Percentiles rank a stretch among this genome's conserved stretches.
These are phyloP conservation scores for Leucoraja ocellata DNA, from an alignment of 2,797 vertebrate genomes.

Conservation along the genomic window DNA sequence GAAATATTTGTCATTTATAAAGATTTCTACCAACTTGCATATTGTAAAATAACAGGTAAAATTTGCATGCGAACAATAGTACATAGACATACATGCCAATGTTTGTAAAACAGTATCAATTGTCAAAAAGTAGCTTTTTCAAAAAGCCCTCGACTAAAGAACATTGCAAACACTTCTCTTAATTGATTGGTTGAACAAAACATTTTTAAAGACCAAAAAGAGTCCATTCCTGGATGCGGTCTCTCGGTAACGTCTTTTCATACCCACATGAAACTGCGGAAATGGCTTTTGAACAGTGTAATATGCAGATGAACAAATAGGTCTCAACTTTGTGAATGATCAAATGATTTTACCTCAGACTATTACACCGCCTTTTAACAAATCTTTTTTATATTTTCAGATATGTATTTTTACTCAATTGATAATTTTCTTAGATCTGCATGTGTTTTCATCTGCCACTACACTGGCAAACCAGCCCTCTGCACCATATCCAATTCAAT, in stretches of 20 bases:
- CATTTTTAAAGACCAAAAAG: not conserved
- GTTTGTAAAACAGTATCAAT: conserved; percentile 13
- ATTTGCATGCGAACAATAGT: conserved; percentile 34
- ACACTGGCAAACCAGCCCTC: conserved; percentile 20
- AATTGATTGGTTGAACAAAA: conserved; percentile 14
- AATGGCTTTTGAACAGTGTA: conserved; percentile 28
- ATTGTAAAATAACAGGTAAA: conserved; percentile 24
- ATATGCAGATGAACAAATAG: conserved; percentile 33
- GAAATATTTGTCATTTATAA: conserved; percentile 44
- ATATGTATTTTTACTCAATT: conserved; percentile 38
- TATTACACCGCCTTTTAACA: conserved; percentile 35
- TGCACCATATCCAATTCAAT: not conserved
- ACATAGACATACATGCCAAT: conserved; percentile 36
- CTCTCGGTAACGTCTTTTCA: not conserved
- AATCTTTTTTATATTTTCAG: conserved; percentile 35
- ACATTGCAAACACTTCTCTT: not conserved
- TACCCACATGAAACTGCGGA: not conserved
- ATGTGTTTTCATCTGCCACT: conserved; percentile 15
- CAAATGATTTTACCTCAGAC: conserved; percentile 34
- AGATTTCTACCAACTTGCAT: conserved; percentile 40
- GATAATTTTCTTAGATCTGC: conserved; percentile 35
- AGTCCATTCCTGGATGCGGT: conserved; percentile 1
- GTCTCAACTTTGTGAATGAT: conserved; percentile 25
- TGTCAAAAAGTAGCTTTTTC: conserved; percentile 25
- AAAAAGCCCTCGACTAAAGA: not conserved